Base-by-base conservation (phyloP, 2,888 invertebrate species). In the Caradrina clavipalpis region DNA sequence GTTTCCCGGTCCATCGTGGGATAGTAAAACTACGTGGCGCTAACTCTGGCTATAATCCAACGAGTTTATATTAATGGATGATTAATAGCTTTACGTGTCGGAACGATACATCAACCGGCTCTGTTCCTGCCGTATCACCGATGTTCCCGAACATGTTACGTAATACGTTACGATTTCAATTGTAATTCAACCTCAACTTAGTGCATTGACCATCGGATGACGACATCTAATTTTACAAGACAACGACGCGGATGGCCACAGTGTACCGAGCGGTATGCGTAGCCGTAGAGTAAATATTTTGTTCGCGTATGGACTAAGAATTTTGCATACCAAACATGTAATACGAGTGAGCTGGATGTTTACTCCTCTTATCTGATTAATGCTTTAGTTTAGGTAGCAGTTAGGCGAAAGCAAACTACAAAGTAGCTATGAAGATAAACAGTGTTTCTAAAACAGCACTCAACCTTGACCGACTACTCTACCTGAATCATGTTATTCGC, bases 391-490 rank as follows among this genome's bases (percentile, higher is more conserved):
- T 78, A 75, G 72, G 61, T 68, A 71, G 73, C 75, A 81, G 70
- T 76, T 69, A 71, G 68, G 71, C 66, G 80, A 87, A 87, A 85
- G 84, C 83, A 88, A 88, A 87, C 84, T 83, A 77, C 78, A 69
- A 56, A 78, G 64, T 65, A 78, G 76, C 71, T 76, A 54, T 84
- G 82, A 83, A 86, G 83, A 88, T 89, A 92, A 91, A 92, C 89
- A 91, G 75, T 84, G 69, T 78, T 73, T 75, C 70, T 81, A 82
- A 78, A 82, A 85, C 78, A 83, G 78, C 70, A 76, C 72, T 81
- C 86, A 90, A 93, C 95, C 94, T 95, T 95, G 94, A 91, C 91
- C 91, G 87, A 91, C 83, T 90, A 61, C 80, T 83, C 81, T 86
- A 89, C 88, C 90, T 91, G 91, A 89, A 89, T 83, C 78, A 78